Percentiles rank a stretch among this genome's conserved stretches.
phyloP scores from a whole-genome alignment of 2,113 vertebrate species.

The Psettodes erumei region DNA sequence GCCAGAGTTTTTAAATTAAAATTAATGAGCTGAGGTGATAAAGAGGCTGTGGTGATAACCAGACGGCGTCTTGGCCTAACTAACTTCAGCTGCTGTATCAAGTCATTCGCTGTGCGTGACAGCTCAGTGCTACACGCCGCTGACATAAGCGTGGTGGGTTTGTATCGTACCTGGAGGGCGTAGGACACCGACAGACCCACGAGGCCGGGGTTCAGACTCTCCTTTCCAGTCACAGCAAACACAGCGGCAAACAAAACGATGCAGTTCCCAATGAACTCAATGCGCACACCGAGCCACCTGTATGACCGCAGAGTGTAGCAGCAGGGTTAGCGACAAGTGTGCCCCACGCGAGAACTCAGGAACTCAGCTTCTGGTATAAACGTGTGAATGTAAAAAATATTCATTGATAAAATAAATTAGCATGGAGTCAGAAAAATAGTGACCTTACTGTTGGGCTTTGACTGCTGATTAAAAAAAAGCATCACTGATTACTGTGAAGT shows the following conservation, averaged over 20 bases:
- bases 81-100: not conserved
- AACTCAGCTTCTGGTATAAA: not conserved
- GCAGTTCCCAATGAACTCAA: conserved; percentile 95
- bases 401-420: not conserved
- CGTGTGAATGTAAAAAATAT: not conserved
- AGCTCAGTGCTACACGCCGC: not conserved
- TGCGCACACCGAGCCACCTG: conserved; percentile 94
- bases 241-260: conserved; percentile 94
- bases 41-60: too few relatives aligned
- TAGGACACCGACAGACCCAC: conserved; percentile 97
- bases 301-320: not conserved
- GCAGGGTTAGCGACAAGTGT: not conserved
- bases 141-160: not conserved
- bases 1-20: too few relatives aligned
- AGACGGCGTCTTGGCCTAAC: too few relatives aligned
- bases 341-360: not conserved
- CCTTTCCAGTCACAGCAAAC: conserved; percentile 90
- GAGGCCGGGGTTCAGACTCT: conserved; percentile 86
- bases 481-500: not conserved
- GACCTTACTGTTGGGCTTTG: not conserved
- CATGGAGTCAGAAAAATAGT: not conserved
- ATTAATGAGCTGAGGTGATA: too few relatives aligned
- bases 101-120: too few relatives aligned
- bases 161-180: conserved; percentile 87
- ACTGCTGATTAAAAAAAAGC: too few relatives aligned